Evolutionary conservation across 2,113 vertebrate genomes (phyloP).

Genomic region (Mellivora capensis): DNA sequence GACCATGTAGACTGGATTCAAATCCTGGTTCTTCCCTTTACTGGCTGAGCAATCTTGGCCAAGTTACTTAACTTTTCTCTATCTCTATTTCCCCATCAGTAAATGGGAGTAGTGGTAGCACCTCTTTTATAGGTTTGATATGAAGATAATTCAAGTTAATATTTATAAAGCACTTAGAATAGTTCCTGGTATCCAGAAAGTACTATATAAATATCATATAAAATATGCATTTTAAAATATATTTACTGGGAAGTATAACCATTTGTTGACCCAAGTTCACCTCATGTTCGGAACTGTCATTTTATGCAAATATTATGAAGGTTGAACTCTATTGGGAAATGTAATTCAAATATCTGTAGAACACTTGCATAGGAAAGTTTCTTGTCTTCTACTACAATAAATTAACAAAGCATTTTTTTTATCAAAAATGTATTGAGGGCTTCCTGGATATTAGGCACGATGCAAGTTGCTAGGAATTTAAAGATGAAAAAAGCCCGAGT

Average conservation of each 20-base stretch:
- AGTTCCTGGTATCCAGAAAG: neutral
- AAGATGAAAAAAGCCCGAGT: neutral
- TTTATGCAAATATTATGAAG: slow-evolving; percentile 24
- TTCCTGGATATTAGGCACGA: neutral
- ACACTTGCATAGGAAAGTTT: neutral
- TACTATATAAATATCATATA: neutral
- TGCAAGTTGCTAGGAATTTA: neutral
- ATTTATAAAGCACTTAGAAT: slow-evolving; percentile 46
- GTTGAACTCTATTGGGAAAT: neutral
- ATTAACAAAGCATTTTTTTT: neutral
- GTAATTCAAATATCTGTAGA: neutral
- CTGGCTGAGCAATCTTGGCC: neutral
- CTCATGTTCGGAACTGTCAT: neutral
- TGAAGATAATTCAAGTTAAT: slow-evolving; percentile 22
- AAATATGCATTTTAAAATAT: slow-evolving; percentile 40
- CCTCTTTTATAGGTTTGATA: neutral
- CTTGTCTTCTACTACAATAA: neutral
- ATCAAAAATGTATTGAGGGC: neutral
- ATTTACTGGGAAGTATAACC: slow-evolving; percentile 38
- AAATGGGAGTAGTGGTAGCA: neutral
- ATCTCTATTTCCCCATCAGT: neutral
- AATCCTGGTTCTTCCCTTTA: neutral
- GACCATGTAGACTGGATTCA: neutral
- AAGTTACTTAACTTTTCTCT: neutral
- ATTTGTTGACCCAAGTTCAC: neutral